Conservation (phyloP, 2,888 invertebrate species). For the Melanophora roralis region DNA sequence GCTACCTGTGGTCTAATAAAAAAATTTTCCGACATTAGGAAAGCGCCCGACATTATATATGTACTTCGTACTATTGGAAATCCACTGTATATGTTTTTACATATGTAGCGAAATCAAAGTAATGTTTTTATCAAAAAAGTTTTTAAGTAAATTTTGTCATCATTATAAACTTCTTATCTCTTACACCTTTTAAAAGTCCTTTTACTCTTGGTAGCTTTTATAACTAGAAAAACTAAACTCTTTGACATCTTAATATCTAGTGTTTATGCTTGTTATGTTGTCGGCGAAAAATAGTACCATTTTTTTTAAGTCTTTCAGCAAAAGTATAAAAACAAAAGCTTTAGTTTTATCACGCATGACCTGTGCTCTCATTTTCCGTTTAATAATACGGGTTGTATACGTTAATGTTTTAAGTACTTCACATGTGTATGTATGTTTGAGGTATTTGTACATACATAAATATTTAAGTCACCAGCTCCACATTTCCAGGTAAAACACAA, state of each 20-base stretch:
- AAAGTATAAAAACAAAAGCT: background rate
- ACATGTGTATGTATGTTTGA: background rate
- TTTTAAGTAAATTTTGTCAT: too few relatives aligned
- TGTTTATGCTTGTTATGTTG: background rate
- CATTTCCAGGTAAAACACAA: constrained; percentile 48
- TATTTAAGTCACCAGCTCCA: constrained; percentile 15
- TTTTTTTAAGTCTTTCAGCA: too few relatives aligned
- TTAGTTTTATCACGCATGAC: constrained; percentile 54
- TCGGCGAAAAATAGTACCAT: background rate
- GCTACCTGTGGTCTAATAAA: too few relatives aligned
- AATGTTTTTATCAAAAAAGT: too few relatives aligned
- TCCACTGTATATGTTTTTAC: too few relatives aligned
- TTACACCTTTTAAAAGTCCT: too few relatives aligned
- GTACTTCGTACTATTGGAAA: too few relatives aligned
- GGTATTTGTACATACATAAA: background rate
- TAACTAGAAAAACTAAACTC: background rate
- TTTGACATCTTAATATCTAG: constrained; percentile 13
- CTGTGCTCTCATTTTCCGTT: constrained; percentile 56
- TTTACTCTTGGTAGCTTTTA: constrained; percentile 15
- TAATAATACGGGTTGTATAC: constrained; percentile 42
- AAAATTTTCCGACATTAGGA: too few relatives aligned
- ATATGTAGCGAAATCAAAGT: too few relatives aligned
- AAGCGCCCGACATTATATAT: too few relatives aligned
- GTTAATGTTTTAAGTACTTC: background rate
- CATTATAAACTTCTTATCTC: too few relatives aligned